Conservation (phyloP, 1,140 invertebrate genomes). For the Heliconius hewitsoni region DNA sequence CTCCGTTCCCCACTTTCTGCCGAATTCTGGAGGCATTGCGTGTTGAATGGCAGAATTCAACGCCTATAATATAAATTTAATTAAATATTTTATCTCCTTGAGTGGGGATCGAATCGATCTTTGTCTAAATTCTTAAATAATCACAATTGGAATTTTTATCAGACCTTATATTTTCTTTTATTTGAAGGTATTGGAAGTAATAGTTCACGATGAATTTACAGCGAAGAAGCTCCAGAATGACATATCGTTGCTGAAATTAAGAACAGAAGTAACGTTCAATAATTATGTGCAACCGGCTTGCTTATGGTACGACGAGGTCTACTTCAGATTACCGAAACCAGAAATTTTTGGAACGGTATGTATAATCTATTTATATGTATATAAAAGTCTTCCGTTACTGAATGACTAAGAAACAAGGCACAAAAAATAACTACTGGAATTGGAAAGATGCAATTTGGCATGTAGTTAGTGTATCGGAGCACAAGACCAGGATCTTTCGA, state of each 20-base stretch:
- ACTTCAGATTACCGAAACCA: slow-evolving; percentile 41
- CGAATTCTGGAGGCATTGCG: too few species aligned
- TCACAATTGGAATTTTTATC: too few species aligned
- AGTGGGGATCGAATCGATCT: too few species aligned
- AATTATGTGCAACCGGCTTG: slow-evolving; percentile 73
- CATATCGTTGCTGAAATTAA: slow-evolving; percentile 58
- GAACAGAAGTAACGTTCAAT: slow-evolving; percentile 48
- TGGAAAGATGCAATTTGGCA: too few species aligned
- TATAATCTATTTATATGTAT: neutral
- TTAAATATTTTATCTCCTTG: too few species aligned
- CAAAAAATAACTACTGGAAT: too few species aligned
- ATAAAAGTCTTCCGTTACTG: neutral
- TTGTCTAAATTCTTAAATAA: too few species aligned
- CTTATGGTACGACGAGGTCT: slow-evolving; percentile 49
- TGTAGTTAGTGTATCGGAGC: too few species aligned
- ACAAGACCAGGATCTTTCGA: too few species aligned
- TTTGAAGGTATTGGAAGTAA: slow-evolving; percentile 59
- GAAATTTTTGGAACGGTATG: slow-evolving; percentile 55
- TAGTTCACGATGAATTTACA: slow-evolving; percentile 55
- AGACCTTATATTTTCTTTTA: neutral
- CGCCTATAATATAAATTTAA: too few species aligned
- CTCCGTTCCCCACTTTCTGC: too few species aligned
- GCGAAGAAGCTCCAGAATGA: slow-evolving; percentile 47
- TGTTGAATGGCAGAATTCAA: too few species aligned
- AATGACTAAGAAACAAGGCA: neutral